Evolutionary conservation across 2,888 invertebrate genomes (phyloP), one percentile per base, ranked within the genome.

Genomic region (Schrankia costaestrigalis): DNA sequence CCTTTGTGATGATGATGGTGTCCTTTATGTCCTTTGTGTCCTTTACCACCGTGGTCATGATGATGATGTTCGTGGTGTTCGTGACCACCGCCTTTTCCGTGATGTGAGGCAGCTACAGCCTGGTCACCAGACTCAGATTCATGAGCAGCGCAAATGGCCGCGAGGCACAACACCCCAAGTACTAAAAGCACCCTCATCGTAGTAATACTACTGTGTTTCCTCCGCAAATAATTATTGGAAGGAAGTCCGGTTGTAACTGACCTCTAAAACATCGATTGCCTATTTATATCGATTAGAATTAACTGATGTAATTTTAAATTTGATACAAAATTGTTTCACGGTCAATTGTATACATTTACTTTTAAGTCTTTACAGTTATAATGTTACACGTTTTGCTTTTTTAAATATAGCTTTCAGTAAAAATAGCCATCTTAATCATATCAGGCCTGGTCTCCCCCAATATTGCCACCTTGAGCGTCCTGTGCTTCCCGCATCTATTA

Each of bases 1-100:
- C 92, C 94, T 56, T 94, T 91, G 54, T 94, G 93, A 78, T 93
- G 94, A 63, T 94, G 92, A 61, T 94, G 93, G 45, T 92, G 90
- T 15, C 90, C 90, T 56, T 93, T 91, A 78, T 94, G 92, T 0
- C 95, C 95, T 59, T 95, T 94, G 48, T 92, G 91, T 0, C 91
- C 93, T 59, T 94, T 92, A 45, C 91, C 91, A 5, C 93, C 94
- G 63, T 94, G 91, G 11, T 91, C 89, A 49, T 91, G 90, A 63
- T 93, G 91, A 53, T 93, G 92, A 43, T 92, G 90, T 0, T 74
- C 87, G 49, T 92, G 91, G 56, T 93, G 91, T 21, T 91, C 88
- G 45, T 91, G 89, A 1, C 93, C 93, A 19, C 92, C 92, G 12
- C 92, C 91, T 4, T 27, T 27, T 55, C 79, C 80, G 63, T 94